Percentiles rank a stretch among this genome's conserved stretches.
phyloP scores from a whole-genome alignment of 2,113 vertebrate genomes.

The Colinus virginianus region DNA sequence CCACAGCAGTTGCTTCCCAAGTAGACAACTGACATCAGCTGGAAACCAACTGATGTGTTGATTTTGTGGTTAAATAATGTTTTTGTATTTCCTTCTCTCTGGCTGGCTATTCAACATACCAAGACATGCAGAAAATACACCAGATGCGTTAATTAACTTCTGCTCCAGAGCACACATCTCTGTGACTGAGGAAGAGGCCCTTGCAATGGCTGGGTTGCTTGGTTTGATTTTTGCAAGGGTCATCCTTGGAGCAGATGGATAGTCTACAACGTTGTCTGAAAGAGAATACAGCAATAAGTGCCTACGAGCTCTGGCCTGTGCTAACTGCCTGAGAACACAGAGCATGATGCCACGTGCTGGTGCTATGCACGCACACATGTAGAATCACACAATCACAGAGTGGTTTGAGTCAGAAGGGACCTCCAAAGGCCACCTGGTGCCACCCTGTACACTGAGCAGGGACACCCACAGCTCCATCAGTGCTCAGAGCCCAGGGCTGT shows the following conservation, averaged over 20 bases:
- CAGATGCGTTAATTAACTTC: neutral
- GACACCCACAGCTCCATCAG: too few relatives aligned
- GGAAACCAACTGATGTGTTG: neutral
- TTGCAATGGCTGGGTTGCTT: neutral
- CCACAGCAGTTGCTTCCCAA: neutral
- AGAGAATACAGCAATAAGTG: neutral
- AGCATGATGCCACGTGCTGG: rapidly evolving
- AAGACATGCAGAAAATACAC: too few relatives aligned
- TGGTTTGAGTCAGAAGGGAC: too few relatives aligned
- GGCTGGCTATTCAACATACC: neutral
- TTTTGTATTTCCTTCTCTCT: neutral
- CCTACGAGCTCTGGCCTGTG: neutral
- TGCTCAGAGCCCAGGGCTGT: too few relatives aligned
- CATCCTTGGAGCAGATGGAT: neutral
- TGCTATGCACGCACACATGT: rapidly evolving
- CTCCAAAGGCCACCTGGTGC: too few relatives aligned
- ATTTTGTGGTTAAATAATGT: neutral
- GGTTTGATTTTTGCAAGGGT: neutral
- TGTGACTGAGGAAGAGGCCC: neutral
- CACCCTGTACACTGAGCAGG: too few relatives aligned
- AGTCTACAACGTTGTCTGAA: neutral
- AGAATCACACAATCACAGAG: too few relatives aligned
- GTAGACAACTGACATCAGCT: neutral
- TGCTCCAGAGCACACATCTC: neutral
- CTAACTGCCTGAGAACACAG: neutral